phyloP scores from a whole-genome alignment of 2,113 vertebrate species.

The Benitochromis conjunctus region DNA sequence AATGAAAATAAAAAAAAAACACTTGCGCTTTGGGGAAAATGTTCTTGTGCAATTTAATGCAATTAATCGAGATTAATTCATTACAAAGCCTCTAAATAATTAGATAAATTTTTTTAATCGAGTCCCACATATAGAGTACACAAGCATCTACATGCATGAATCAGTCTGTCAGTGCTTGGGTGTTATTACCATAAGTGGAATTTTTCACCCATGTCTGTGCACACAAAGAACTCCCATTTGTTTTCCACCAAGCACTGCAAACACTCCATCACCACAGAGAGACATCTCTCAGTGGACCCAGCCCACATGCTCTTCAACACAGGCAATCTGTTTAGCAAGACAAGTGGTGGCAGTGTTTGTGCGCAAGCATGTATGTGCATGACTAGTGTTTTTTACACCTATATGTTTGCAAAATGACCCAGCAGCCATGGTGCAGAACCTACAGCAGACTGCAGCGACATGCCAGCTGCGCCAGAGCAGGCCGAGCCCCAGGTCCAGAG shows the following conservation, averaged over 20 bases:
- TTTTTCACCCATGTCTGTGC: slow-evolving; percentile 22
- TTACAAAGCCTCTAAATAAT: not conserved
- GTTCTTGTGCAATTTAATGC: no score
- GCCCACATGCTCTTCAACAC: slow-evolving; percentile 75
- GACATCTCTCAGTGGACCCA: slow-evolving; percentile 70
- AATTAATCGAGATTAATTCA: no score
- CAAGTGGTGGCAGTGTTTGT: not conserved
- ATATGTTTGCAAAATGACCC: not conserved
- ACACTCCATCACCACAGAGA: slow-evolving; percentile 73
- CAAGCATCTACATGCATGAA: not conserved
- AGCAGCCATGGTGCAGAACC: no score
- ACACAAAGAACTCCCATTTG: slow-evolving; percentile 36
- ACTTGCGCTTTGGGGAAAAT: no score
- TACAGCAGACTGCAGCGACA: no score
- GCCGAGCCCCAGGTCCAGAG: no score
- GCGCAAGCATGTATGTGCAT: not conserved
- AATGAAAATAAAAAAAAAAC: no score
- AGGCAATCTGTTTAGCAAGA: slow-evolving; percentile 72
- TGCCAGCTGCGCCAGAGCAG: no score
- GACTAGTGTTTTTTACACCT: slow-evolving; percentile 7
- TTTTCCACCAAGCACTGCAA: slow-evolving; percentile 53
- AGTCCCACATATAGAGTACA: not conserved
- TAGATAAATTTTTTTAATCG: not conserved
- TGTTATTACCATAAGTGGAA: slow-evolving; percentile 1
- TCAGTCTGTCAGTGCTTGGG: not conserved